A percentile compares a stretch with the other conserved stretches of the same genome.
These are phyloP conservation scores for Halcyon senegalensis DNA, from an alignment of 2,113 vertebrate genomes.

Conservation along the genomic window DNA sequence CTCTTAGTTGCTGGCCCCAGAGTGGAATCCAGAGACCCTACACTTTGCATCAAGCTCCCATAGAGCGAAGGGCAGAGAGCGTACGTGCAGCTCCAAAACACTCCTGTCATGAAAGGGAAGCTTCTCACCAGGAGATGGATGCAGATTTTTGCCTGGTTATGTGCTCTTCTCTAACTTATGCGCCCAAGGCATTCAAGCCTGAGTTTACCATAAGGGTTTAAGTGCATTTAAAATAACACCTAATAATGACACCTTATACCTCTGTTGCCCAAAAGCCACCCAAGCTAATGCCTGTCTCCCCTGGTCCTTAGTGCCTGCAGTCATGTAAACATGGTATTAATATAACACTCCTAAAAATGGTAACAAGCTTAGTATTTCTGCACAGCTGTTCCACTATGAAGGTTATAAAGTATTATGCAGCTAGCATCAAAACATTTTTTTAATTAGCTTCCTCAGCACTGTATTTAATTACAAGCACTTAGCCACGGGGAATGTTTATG, in stretches of 20 bases:
- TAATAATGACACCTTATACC: background rate
- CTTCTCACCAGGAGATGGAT: background rate
- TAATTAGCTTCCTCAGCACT: slow-evolving; percentile 51
- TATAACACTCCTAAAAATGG: background rate
- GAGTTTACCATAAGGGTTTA: background rate
- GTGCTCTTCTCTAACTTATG: background rate
- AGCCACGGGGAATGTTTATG: slow-evolving; percentile 37
- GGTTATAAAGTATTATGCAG: slow-evolving; percentile 43
- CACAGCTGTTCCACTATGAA: slow-evolving; percentile 37
- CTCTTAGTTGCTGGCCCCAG: background rate
- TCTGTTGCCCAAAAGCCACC: background rate
- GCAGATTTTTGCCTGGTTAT: background rate
- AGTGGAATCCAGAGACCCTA: background rate
- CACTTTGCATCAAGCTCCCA: accelerated
- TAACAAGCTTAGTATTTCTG: background rate
- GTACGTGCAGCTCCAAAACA: background rate
- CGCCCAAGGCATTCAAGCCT: background rate
- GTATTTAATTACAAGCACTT: slow-evolving; percentile 63
- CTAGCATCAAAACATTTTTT: slow-evolving; percentile 52
- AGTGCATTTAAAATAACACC: accelerated
- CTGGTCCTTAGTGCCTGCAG: background rate
- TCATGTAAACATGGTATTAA: background rate
- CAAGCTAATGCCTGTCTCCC: too few species aligned
- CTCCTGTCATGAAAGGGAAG: background rate
- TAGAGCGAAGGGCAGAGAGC: background rate